phyloP scores from a whole-genome alignment of 2,797 vertebrate genomes.

The Pristis pectinata region DNA sequence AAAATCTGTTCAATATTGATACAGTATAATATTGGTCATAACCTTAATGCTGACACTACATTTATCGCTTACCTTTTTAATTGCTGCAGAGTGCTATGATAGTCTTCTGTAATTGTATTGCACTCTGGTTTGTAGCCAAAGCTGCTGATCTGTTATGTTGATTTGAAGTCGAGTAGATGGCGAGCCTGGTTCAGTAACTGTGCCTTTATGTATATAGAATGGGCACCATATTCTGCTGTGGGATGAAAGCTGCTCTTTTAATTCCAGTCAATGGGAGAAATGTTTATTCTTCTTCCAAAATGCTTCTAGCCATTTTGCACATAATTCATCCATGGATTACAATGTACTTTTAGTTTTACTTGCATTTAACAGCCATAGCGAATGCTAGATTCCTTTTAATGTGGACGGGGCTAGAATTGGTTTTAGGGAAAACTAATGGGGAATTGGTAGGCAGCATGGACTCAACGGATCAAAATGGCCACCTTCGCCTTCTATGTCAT shows the following conservation, averaged over 20 bases:
- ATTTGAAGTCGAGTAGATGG: neutral
- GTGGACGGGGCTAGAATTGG: too few species aligned
- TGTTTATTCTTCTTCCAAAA: neutral
- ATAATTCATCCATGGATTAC: neutral
- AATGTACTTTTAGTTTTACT: neutral
- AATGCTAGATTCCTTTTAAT: neutral
- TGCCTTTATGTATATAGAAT: neutral
- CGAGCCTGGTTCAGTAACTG: neutral
- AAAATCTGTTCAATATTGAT: neutral
- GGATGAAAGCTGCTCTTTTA: neutral
- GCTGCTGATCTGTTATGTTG: neutral
- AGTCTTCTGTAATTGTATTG: too few species aligned
- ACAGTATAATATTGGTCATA: neutral
- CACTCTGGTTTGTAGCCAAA: neutral
- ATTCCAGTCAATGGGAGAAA: neutral
- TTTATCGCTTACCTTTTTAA: neutral
- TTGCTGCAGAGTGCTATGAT: neutral
- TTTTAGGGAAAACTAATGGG: too few species aligned
- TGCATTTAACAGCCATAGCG: neutral
- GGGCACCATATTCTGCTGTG: neutral
- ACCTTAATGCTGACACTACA: neutral
- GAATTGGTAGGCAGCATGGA: too few species aligned
- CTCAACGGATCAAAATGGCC: too few species aligned
- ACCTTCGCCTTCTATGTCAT: neutral
- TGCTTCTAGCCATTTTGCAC: neutral